phyloP scores from a whole-genome alignment of 1,140 invertebrate species.

The Mactra quadrangularis region DNA sequence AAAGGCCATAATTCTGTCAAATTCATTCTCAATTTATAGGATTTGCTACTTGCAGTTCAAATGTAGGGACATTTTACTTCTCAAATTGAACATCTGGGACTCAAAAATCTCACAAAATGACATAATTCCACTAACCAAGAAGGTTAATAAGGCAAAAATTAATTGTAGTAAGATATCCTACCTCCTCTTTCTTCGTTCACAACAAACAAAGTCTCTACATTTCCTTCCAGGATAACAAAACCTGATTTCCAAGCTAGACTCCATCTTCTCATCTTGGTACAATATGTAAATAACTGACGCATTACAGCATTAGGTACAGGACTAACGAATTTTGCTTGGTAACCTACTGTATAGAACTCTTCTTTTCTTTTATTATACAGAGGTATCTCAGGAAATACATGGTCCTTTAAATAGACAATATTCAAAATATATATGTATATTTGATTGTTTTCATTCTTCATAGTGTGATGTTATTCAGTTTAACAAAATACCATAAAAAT shows the following conservation, averaged over 20 bases:
- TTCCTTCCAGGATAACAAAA: conserved; percentile 30
- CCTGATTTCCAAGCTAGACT: conserved; percentile 16
- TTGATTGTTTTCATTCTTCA: neutral
- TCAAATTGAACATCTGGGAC: too few species aligned
- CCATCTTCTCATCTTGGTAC: conserved; percentile 1
- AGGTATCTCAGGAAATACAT: conserved; percentile 26
- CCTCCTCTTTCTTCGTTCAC: conserved; percentile 4
- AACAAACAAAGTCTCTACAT: conserved; percentile 21
- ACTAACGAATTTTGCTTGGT: neutral
- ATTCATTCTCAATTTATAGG: too few species aligned
- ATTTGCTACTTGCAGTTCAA: too few species aligned
- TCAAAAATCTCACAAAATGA: too few species aligned
- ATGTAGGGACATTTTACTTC: too few species aligned
- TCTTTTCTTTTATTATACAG: neutral
- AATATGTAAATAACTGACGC: conserved; percentile 1
- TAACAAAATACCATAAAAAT: neutral
- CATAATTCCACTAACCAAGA: too few species aligned
- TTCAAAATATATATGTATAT: neutral
- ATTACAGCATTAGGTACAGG: conserved; percentile 8
- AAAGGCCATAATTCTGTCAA: too few species aligned
- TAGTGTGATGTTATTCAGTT: neutral
- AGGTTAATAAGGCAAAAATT: too few species aligned
- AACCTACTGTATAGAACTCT: conserved; percentile 28
- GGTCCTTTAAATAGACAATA: conserved; percentile 18
- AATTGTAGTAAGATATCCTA: too few species aligned